Conservation (phyloP, 1,140 invertebrate species). For the Uloborus diversus region DNA sequence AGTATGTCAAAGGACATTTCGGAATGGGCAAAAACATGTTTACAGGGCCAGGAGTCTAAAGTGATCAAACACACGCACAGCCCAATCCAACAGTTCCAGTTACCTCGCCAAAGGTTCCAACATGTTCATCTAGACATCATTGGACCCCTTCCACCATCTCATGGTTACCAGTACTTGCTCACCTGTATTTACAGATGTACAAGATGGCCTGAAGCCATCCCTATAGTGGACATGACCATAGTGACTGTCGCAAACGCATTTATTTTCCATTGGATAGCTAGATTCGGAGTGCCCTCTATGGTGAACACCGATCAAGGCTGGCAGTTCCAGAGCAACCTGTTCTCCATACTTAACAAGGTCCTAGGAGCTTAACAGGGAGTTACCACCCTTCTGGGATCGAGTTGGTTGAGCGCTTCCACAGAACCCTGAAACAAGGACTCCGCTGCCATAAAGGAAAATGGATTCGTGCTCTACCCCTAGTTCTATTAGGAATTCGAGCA, state of each 20-base stretch:
- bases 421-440: too few species aligned
- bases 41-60: not conserved
- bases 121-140: constrained; percentile 69
- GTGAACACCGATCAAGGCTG: constrained; percentile 65
- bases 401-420: too few species aligned
- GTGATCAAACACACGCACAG: not conserved
- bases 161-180: constrained; percentile 63
- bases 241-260: constrained; percentile 63
- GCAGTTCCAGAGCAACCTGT: too few species aligned
- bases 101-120: constrained; percentile 60
- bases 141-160: constrained; percentile 64
- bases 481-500: too few species aligned
- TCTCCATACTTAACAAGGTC: too few species aligned
- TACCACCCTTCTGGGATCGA: too few species aligned
- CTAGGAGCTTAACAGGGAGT: too few species aligned
- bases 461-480: too few species aligned
- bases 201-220: constrained; percentile 66
- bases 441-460: too few species aligned
- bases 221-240: constrained; percentile 63
- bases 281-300: constrained; percentile 60
- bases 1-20: not conserved
- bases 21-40: not conserved
- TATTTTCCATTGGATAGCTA: constrained; percentile 62
- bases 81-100: too few species aligned
- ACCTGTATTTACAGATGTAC: constrained; percentile 67